These are phyloP conservation scores for Hycleus phaleratus DNA, from an alignment of 1,140 invertebrate species.

Conservation along the genomic window DNA sequence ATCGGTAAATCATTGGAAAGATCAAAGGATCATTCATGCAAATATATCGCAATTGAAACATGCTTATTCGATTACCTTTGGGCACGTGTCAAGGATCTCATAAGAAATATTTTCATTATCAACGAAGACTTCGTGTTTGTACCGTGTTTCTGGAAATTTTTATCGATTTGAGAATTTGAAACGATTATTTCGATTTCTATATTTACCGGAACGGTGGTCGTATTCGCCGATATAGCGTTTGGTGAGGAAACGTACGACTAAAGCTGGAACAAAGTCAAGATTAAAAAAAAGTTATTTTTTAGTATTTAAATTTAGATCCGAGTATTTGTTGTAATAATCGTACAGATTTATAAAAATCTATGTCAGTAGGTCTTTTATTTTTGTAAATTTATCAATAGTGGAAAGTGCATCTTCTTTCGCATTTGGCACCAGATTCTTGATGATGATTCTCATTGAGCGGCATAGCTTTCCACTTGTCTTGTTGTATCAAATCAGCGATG, in stretches of 20 bases:
- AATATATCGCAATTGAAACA: not conserved
- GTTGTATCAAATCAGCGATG: no score
- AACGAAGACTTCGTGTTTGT: constrained; percentile 85
- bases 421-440: no score
- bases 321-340: no score
- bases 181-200: not conserved
- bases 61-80: constrained; percentile 56
- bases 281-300: not conserved
- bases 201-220: constrained; percentile 79
- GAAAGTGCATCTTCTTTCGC: no score
- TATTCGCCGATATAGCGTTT: constrained; percentile 89
- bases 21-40: not conserved
- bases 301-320: not conserved
- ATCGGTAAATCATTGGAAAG: not conserved
- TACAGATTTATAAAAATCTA: not conserved
- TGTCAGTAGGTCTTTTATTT: constrained; percentile 3
- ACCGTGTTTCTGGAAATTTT: constrained; percentile 69
- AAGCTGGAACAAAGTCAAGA: constrained; percentile 53
- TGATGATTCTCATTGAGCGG: no score
- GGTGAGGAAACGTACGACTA: constrained; percentile 83
- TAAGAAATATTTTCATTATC: constrained; percentile 85
- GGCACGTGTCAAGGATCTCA: constrained; percentile 88
- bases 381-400: not conserved
- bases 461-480: no score
- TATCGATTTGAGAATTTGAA: not conserved